Conservation (phyloP, 1,140 invertebrate species). For the Apolygus lucorum region DNA sequence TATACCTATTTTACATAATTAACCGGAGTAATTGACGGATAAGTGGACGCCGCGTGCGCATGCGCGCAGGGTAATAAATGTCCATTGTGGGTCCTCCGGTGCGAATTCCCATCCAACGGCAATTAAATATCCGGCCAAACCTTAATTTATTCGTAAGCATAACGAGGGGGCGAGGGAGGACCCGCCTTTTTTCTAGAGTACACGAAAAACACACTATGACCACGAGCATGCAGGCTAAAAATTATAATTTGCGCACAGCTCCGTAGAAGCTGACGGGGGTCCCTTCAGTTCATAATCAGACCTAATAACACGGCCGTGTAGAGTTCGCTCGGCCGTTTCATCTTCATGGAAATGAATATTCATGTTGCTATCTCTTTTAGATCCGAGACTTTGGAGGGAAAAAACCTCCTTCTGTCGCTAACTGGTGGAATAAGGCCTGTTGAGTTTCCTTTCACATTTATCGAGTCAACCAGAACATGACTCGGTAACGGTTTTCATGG, state of each 20-base stretch:
- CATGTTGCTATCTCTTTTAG: background rate
- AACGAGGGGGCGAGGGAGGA: background rate
- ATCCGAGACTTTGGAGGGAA: too few species aligned
- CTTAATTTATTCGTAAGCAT: background rate
- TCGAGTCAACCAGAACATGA: constrained; percentile 9
- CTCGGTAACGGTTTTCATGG: background rate
- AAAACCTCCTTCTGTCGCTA: background rate
- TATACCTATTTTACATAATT: background rate
- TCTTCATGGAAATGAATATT: background rate
- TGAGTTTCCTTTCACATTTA: background rate
- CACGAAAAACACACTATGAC: background rate
- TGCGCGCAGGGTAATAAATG: background rate
- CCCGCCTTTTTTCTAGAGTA: background rate
- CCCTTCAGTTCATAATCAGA: background rate
- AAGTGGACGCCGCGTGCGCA: background rate
- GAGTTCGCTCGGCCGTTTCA: background rate
- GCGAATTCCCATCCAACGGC: background rate
- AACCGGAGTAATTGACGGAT: constrained; percentile 10
- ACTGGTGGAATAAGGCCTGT: background rate
- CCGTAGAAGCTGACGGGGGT: background rate
- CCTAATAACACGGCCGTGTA: background rate
- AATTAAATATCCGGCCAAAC: background rate
- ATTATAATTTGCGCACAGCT: constrained; percentile 1
- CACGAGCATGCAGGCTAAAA: constrained; percentile 4
- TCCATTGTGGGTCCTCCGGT: constrained; percentile 13